Evolutionary conservation across 2,888 invertebrate genomes (phyloP).

Genomic region (Steinernema carpocapsae): DNA sequence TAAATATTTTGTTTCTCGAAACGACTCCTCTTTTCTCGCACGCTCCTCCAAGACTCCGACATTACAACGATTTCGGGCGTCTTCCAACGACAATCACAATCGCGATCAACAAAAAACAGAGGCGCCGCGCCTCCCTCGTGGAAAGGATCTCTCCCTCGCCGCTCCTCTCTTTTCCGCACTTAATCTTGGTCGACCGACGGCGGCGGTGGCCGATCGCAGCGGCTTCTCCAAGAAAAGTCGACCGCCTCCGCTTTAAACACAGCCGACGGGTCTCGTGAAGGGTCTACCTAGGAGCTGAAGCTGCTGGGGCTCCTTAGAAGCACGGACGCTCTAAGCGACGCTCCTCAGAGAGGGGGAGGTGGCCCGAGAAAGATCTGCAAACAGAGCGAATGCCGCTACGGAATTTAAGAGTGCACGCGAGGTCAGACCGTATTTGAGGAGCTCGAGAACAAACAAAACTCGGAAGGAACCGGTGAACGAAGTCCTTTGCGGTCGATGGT

Average conservation of each 20-base stretch:
- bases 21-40: neutral
- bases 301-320: no score
- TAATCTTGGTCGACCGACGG: neutral
- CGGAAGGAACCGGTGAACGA: no score
- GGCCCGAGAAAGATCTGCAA: no score
- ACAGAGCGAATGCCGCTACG: no score
- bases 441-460: no score
- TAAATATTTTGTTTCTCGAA: neutral
- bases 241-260: no score
- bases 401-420: no score
- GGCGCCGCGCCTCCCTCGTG: slow-evolving; percentile 15
- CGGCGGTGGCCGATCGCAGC: neutral
- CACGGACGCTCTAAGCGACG: no score
- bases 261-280: no score
- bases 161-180: neutral
- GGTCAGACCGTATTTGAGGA: no score
- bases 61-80: neutral
- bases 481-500: no score
- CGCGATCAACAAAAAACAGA: slow-evolving; percentile 28
- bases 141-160: neutral
- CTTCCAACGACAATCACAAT: neutral
- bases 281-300: no score
- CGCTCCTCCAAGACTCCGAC: neutral
- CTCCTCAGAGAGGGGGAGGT: neutral
- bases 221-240: neutral